Evolutionary conservation across 2,797 vertebrate species (phyloP).

Genomic region (Molossus alvarezi): DNA sequence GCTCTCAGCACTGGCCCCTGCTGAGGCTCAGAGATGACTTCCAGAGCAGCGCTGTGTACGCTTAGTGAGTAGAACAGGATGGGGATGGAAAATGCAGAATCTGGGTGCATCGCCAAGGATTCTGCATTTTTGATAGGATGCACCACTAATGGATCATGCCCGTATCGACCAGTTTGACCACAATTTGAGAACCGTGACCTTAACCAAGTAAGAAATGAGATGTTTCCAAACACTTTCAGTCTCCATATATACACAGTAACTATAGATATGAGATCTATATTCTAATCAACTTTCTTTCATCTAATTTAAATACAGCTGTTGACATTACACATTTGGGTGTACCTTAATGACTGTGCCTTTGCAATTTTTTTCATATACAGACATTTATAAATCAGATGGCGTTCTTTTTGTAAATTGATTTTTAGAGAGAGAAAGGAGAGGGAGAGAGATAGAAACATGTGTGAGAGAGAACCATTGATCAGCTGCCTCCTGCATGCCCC

Average conservation of each 20-base stretch:
- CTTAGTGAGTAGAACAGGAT: neutral
- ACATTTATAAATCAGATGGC: neutral
- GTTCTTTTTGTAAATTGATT: too few relatives aligned
- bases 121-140: neutral
- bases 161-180: neutral
- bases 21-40: neutral
- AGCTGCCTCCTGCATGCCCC: too few relatives aligned
- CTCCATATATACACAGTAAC: neutral
- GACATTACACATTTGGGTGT: neutral
- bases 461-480: too few relatives aligned
- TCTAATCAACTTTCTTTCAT: neutral
- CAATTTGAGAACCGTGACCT: neutral
- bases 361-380: neutral
- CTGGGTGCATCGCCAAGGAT: neutral
- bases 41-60: neutral
- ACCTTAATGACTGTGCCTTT: conserved; percentile 13
- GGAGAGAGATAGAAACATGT: too few relatives aligned
- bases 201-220: neutral
- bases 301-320: neutral
- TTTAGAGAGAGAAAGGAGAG: too few relatives aligned
- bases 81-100: neutral
- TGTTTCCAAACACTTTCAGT: neutral
- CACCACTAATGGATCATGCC: neutral
- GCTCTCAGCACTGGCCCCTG: neutral
- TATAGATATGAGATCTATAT: neutral